These are phyloP conservation scores for Aselliscus stoliczkanus DNA, from an alignment of 2,797 vertebrate genomes.

Conservation along the genomic window DNA sequence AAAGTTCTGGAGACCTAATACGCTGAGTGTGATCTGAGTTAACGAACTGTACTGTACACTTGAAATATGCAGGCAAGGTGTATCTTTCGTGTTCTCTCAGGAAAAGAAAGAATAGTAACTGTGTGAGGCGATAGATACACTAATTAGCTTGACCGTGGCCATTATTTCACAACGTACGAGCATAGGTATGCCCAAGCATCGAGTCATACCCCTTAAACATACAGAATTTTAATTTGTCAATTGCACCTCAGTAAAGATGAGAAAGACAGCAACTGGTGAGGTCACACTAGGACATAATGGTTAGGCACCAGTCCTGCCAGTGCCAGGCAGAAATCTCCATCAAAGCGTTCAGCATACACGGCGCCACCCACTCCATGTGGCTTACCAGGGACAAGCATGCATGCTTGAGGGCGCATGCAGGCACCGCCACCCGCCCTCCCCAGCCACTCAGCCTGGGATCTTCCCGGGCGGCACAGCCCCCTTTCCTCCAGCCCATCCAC, in stretches of 20 bases:
- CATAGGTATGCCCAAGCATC: not conserved
- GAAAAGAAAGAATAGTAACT: not conserved
- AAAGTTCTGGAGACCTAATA: not conserved
- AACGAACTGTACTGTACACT: not conserved
- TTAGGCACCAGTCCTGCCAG: not conserved
- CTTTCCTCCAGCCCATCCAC: not conserved
- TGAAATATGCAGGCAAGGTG: not conserved
- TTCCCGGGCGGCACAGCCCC: not conserved
- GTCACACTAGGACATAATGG: not conserved
- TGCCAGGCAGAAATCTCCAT: not conserved
- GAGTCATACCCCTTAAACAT: not conserved
- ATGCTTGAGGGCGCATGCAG: not conserved
- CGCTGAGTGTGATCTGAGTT: fast-evolving
- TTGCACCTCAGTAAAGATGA: not conserved
- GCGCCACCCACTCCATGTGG: not conserved
- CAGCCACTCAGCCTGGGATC: not conserved
- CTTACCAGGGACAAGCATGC: not conserved
- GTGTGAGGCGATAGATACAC: not conserved
- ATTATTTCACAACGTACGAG: not conserved
- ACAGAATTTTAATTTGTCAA: not conserved
- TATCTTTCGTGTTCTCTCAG: not conserved
- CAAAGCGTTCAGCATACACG: fast-evolving
- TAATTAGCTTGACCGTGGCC: not conserved
- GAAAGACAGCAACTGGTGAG: not conserved
- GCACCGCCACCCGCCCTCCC: fast-evolving